Conservation (phyloP, 2,113 vertebrate genomes). For the Bos taurus region ARS-UCD2.0 NC_037332.1:29377001-29377500, state of each 20-base stretch:
- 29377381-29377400: not conserved
- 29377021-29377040: not conserved
- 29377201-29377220: not conserved
- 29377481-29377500: not conserved
- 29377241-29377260: not conserved
- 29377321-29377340: not conserved
- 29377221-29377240: constrained; percentile 11
- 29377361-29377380: not conserved
- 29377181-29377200: not conserved
- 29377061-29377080: not conserved
- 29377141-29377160: not conserved
- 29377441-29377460: not conserved
- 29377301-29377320: not conserved
- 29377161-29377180: not conserved
- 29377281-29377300: not conserved
- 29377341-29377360: not conserved
- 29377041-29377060: not conserved
- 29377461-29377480: not conserved
- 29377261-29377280: not conserved
- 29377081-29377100: not conserved
- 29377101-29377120: not conserved
- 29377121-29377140: not conserved
- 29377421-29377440: not conserved
- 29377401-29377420: not conserved
- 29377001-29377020: not conserved